These are phyloP conservation scores for Glomeris marginata DNA, from an alignment of 2,888 invertebrate genomes.

Conservation along the genomic window DNA sequence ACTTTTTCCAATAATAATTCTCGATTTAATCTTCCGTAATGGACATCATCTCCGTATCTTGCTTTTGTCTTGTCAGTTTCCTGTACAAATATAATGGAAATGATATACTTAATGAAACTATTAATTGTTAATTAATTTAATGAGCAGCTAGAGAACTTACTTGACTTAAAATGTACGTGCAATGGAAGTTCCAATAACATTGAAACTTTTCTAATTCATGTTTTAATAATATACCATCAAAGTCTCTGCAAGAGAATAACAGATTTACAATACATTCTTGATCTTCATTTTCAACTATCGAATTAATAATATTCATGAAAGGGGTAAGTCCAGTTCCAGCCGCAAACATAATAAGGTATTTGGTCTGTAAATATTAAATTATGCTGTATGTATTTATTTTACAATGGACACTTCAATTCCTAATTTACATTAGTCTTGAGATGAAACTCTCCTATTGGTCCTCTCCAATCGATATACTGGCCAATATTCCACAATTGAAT, in stretches of 20 bases:
- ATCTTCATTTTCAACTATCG: slow-evolving; percentile 47
- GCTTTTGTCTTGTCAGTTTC: no score
- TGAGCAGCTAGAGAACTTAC: no score
- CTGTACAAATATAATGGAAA: no score
- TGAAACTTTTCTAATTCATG: slow-evolving; percentile 42
- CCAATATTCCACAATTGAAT: slow-evolving; percentile 35
- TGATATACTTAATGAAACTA: no score
- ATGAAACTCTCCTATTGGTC: slow-evolving; percentile 50
- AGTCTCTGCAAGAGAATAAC: slow-evolving; percentile 43
- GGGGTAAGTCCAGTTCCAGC: slow-evolving; percentile 66
- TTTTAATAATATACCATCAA: slow-evolving; percentile 44
- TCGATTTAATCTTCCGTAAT: no score
- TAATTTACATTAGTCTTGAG: slow-evolving; percentile 23
- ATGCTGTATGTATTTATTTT: no score
- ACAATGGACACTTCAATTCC: no score
- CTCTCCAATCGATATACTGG: slow-evolving; percentile 47
- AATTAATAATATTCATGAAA: slow-evolving; percentile 44
- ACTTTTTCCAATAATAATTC: no score
- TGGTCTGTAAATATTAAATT: slow-evolving; percentile 24
- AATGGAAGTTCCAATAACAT: slow-evolving; percentile 53
- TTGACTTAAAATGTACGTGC: no score
- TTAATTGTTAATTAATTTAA: no score
- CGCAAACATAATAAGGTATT: slow-evolving; percentile 38
- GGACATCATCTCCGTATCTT: no score
- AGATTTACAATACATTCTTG: slow-evolving; percentile 48